Evolutionary conservation across 2,888 invertebrate species (phyloP).

Genomic region (Drepana falcataria): DNA sequence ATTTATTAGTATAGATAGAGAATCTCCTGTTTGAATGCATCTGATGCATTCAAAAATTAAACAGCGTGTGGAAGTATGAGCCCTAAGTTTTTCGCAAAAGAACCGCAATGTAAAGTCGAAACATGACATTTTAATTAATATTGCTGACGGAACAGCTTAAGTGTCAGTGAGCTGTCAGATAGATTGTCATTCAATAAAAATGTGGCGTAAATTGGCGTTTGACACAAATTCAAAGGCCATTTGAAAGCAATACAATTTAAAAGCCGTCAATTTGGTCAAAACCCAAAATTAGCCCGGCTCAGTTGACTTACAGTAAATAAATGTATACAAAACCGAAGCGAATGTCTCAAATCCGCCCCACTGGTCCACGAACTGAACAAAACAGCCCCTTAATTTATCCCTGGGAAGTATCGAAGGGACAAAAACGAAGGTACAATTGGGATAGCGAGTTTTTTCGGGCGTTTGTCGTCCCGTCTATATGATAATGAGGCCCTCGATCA

Average conservation of each 20-base stretch:
- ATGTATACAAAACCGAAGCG: slow-evolving; percentile 40
- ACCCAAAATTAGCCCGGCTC: slow-evolving; percentile 23
- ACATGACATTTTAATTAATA: too few species aligned
- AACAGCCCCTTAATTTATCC: slow-evolving; percentile 48
- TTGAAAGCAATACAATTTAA: slow-evolving; percentile 1
- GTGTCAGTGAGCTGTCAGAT: too few species aligned
- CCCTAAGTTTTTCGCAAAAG: too few species aligned
- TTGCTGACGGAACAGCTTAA: too few species aligned
- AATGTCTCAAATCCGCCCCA: slow-evolving; percentile 36
- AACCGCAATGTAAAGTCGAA: too few species aligned
- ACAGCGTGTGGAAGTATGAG: too few species aligned
- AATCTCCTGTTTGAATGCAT: too few species aligned
- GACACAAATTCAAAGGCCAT: not conserved
- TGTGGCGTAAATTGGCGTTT: too few species aligned
- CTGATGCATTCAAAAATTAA: too few species aligned
- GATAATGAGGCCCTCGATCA: slow-evolving; percentile 55
- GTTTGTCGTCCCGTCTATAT: slow-evolving; percentile 52
- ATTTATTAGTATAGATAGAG: too few species aligned
- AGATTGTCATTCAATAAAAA: too few species aligned
- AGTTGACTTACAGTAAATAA: slow-evolving; percentile 27
- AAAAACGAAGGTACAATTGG: slow-evolving; percentile 48
- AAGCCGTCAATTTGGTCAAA: not conserved
- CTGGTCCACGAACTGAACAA: slow-evolving; percentile 38
- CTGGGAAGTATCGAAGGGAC: slow-evolving; percentile 36
- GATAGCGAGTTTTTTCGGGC: slow-evolving; percentile 44